phyloP scores from a whole-genome alignment of 2,113 vertebrate species.

The Hemicordylus capensis region DNA sequence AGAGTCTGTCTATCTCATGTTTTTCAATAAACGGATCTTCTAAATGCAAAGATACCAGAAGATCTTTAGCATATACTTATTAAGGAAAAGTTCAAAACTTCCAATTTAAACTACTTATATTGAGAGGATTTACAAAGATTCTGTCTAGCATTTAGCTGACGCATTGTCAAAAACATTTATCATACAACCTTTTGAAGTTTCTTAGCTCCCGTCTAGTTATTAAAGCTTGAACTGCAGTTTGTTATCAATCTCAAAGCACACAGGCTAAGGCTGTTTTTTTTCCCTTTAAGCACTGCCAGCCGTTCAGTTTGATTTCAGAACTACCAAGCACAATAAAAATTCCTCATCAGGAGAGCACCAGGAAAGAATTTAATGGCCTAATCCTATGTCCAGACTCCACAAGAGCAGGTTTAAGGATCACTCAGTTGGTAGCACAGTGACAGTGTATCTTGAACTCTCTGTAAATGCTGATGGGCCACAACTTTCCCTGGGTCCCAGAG shows the following conservation, averaged over 20 bases:
- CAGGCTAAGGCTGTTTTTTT: conserved; percentile 56
- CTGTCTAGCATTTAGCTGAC: conserved; percentile 78
- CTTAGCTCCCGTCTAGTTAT: conserved; percentile 69
- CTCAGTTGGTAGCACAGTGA: background rate
- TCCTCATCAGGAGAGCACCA: conserved; percentile 62
- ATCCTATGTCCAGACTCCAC: background rate
- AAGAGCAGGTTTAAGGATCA: background rate
- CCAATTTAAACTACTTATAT: conserved; percentile 78
- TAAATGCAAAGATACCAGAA: conserved; percentile 67
- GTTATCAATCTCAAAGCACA: conserved; percentile 72
- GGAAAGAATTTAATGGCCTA: conserved; percentile 32
- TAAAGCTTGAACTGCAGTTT: conserved; percentile 74
- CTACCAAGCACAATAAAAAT: conserved; percentile 41
- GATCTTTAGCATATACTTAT: conserved; percentile 60
- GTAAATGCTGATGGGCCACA: background rate
- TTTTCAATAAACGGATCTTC: conserved; percentile 58
- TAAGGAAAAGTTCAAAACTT: conserved; percentile 76
- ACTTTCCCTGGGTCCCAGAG: background rate
- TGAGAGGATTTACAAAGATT: conserved; percentile 78
- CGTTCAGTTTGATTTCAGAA: conserved; percentile 64
- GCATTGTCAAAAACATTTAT: conserved; percentile 79
- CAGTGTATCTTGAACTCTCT: background rate
- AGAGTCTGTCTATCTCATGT: conserved; percentile 1
- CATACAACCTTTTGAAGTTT: conserved; percentile 79
- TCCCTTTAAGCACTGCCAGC: conserved; percentile 46